phyloP scores from a whole-genome alignment of 2,113 vertebrate species.

The Centropus unirufus region DNA sequence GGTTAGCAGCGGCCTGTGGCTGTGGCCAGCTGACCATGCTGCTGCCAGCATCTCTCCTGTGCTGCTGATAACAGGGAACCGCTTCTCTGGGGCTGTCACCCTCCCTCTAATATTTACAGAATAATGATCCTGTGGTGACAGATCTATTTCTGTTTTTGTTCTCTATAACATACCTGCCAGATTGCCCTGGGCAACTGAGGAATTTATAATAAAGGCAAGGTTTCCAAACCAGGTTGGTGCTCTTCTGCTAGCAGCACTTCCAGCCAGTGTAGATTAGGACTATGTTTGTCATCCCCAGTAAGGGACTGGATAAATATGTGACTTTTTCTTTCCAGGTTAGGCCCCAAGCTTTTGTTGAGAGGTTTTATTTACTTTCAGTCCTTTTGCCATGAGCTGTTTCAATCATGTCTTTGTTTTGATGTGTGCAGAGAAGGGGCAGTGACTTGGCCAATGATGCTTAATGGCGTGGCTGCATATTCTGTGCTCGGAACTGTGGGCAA shows the following conservation, averaged over 20 bases:
- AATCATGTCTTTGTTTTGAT: rapidly evolving
- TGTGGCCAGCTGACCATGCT: rapidly evolving
- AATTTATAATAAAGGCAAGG: constrained; percentile 44
- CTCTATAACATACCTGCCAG: constrained; percentile 47
- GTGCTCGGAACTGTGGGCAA: not conserved
- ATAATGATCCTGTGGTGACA: not conserved
- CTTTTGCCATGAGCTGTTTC: rapidly evolving
- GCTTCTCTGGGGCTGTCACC: not conserved
- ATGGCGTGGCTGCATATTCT: rapidly evolving
- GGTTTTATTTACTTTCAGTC: not conserved
- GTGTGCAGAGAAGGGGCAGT: not conserved
- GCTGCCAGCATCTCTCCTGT: not conserved
- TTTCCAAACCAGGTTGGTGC: constrained; percentile 26
- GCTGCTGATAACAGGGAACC: not conserved
- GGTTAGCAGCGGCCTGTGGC: not conserved
- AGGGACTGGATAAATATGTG: not conserved
- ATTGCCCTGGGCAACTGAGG: not conserved
- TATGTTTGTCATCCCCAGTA: not conserved
- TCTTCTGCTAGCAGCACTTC: not conserved
- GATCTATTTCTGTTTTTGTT: constrained; percentile 60
- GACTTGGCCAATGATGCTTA: not conserved
- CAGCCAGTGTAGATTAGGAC: not conserved
- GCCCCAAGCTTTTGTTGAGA: not conserved
- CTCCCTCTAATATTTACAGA: constrained; percentile 51
- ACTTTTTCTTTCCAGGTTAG: not conserved